Evolutionary conservation across 2,797 vertebrate species (phyloP), one percentile per base, ranked within the genome.

Genomic region (Poliocrania exsul): DNA sequence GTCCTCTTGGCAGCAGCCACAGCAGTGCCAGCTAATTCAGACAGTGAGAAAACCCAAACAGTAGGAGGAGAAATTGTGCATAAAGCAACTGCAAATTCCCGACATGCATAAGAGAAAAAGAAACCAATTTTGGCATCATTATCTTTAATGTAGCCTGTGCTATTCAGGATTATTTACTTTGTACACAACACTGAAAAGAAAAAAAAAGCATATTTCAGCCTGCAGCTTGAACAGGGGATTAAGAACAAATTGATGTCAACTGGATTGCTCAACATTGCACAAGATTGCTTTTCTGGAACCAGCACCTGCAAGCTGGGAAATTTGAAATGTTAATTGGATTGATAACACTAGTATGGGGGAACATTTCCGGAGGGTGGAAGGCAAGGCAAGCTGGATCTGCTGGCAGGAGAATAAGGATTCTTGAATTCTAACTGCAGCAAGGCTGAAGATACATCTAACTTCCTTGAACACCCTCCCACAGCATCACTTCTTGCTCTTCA

Each of bases 261-360:
- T 58, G 46, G 23, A 88, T 92, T 93, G 84, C 86, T 93, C 79
- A 91, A 89, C 29, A 28, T 4, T n/a, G 60, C 40, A 67, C n/a
- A 92, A 81, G 70, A 65, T 0, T 92, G 72, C 57, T 88, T 73
- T 64, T 71, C 81, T 81, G 58, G 92, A 94, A 96, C 46, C 56
- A 88, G 49, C 62, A 92, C 79, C 84, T 95, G 86, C 88, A 78
- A 97, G 87, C 74, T 83, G 72, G 82, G 70, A 89, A 93, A 93
- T 95, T 2, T 92, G 84, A 80, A 95, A 91, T 72, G 79, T 35
- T 92, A 87, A 94, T 75, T 81, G 72, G 11, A 46, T 56, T 82
- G 57, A 53, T 89, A 91, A 91, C 53, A 67, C 9, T 19, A 87
- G 56, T 75, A 90, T 84, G 56, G 73, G 67, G 90, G 81, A 92